Base-by-base conservation (phyloP, 2,888 invertebrate species). In the Ariolimax columbianus region DNA sequence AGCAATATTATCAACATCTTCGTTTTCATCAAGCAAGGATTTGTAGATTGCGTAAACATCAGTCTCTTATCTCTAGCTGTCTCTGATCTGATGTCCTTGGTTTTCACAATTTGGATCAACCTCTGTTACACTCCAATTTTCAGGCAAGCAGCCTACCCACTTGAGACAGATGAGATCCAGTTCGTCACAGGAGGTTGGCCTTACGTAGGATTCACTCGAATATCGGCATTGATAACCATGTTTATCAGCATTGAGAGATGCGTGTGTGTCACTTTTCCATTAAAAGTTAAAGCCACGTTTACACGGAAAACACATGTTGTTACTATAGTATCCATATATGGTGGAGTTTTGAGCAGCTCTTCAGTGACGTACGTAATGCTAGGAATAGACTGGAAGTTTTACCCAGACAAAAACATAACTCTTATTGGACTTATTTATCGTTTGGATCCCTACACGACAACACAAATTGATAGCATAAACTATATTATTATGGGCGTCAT, bases 1-100 rank as follows among this genome's bases (percentile, higher is more conserved):
- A 38, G 66, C 19, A 79, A 79, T 43, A 30, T 79, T 23, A 40
- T 79, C 40, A 79, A 66, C 40, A 40, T 79, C 17, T 40, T 66
- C 30, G 23, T 79, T 36, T 79, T 79, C n/a, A 40, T 40, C 38
- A 79, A 66, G 43, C 79, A 66, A 59, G 79, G 79, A 23, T 79
- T 79, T 51, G 3, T 40, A 26, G 79, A 79, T 11, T n/a, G 66
- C 26, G 66, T 79, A 9, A 79, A 79, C 66, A 79, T 79, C 17
- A 63, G 79, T 38, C 43, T 79, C 1, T 23, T 79, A 40, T 63
- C 66, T 2, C 26, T 79, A 36, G 43, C 79, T 0, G 43, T 79
- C 0, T 79, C 79, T 19, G 79, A 79, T n/a, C 23, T 79, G 19
- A 30, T 59, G 14, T 79, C 79, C 1, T 30, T 79, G 2, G 40